Evolutionary conservation across 2,888 invertebrate genomes (phyloP).

Genomic region (Hyposoter didymator): DNA sequence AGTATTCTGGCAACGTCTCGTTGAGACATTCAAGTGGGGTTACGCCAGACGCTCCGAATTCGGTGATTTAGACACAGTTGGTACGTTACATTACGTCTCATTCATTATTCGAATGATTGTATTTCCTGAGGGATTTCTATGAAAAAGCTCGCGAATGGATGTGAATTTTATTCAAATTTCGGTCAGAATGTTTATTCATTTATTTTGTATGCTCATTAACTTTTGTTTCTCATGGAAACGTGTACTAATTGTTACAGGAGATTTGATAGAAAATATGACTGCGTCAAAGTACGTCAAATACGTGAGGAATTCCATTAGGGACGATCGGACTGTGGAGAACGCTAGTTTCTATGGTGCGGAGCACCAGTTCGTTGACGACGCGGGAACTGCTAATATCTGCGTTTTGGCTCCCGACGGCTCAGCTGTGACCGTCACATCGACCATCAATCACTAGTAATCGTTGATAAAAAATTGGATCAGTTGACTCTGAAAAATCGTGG

Average conservation of each 20-base stretch:
- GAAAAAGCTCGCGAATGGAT: too few species aligned
- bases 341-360: slow-evolving; percentile 89
- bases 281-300: slow-evolving; percentile 86
- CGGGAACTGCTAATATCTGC: slow-evolving; percentile 96
- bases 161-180: too few species aligned
- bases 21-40: slow-evolving; percentile 96
- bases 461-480: not conserved
- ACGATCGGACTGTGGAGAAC: slow-evolving; percentile 88
- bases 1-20: slow-evolving; percentile 92
- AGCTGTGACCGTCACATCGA: slow-evolving; percentile 96
- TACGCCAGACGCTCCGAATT: slow-evolving; percentile 94
- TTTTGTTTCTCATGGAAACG: too few species aligned
- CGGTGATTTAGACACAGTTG: slow-evolving; percentile 92
- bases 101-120: too few species aligned
- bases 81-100: slow-evolving; percentile 79
- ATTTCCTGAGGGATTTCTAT: too few species aligned
- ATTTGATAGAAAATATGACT: slow-evolving; percentile 85
- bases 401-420: slow-evolving; percentile 94
- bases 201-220: too few species aligned
- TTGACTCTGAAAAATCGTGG: too few species aligned
- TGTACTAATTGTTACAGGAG: slow-evolving; percentile 63
- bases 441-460: slow-evolving; percentile 91
- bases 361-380: slow-evolving; percentile 85
- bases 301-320: slow-evolving; percentile 88
- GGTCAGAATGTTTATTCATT: too few species aligned